Conservation (phyloP, 2,113 vertebrate species). For the Emydocephalus ijimae region DNA sequence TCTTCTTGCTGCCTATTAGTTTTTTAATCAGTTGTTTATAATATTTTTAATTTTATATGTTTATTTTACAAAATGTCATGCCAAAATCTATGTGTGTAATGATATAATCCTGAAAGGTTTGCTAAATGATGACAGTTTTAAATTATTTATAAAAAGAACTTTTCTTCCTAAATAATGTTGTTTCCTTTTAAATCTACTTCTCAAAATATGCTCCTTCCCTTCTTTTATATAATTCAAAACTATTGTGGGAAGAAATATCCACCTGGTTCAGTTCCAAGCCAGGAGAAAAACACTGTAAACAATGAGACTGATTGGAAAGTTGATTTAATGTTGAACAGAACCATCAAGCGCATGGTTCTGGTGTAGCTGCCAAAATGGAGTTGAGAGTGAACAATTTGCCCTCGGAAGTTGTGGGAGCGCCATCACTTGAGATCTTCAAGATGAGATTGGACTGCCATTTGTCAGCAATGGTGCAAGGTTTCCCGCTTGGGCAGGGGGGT, state of each 20-base stretch:
- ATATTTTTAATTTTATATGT: slow-evolving; percentile 14
- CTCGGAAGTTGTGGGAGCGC: too few species aligned
- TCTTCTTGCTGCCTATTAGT: not conserved
- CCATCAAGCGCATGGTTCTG: too few species aligned
- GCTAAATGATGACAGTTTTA: slow-evolving; percentile 24
- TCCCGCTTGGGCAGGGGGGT: too few species aligned
- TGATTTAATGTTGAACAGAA: too few species aligned
- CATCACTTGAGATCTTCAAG: too few species aligned
- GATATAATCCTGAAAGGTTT: slow-evolving; percentile 24
- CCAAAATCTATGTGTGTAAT: slow-evolving; percentile 22
- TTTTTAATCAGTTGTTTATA: slow-evolving; percentile 31
- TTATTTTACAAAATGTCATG: slow-evolving; percentile 22
- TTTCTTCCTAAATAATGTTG: not conserved
- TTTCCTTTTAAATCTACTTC: not conserved
- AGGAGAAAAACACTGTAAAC: too few species aligned
- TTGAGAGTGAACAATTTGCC: too few species aligned
- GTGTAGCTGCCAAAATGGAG: too few species aligned
- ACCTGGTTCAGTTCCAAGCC: too few species aligned
- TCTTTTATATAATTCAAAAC: not conserved
- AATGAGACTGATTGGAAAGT: too few species aligned
- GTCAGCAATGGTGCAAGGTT: too few species aligned
- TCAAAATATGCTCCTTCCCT: not conserved
- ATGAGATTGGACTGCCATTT: too few species aligned
- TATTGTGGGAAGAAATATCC: not conserved
- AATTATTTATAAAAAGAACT: slow-evolving; percentile 18